Conservation (phyloP, 1,140 invertebrate species). For the Bombus terrestris region DNA sequence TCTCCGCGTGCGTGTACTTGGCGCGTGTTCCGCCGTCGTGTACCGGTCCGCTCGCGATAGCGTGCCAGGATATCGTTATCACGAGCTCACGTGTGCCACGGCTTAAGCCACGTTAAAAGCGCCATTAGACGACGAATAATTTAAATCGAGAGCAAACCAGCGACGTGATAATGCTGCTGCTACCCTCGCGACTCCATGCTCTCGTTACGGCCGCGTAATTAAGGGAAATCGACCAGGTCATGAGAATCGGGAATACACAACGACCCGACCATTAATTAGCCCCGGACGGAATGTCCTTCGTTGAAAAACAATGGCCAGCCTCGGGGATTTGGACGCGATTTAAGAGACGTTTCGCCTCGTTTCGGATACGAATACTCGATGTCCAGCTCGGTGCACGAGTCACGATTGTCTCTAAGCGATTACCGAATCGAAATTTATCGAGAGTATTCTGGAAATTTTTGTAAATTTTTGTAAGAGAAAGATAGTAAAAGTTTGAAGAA, state of each 20-base stretch:
- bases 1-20: neutral
- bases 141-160: constrained; percentile 53
- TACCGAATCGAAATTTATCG: neutral
- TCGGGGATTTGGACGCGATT: neutral
- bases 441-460: neutral
- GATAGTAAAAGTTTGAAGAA: neutral
- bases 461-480: neutral
- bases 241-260: neutral
- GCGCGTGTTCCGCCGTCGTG: neutral
- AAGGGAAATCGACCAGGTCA: constrained; percentile 33
- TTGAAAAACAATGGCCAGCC: constrained; percentile 6
- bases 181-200: neutral
- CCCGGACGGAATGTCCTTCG: neutral
- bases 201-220: constrained; percentile 38
- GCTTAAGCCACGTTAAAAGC: constrained; percentile 51
- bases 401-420: neutral
- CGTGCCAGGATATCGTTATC: constrained; percentile 56
- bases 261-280: constrained; percentile 3
- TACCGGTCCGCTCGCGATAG: constrained; percentile 5
- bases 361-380: neutral
- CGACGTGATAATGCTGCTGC: constrained; percentile 41
- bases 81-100: neutral
- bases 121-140: constrained; percentile 56
- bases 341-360: neutral
- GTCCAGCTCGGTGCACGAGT: no score